phyloP scores from a whole-genome alignment of 2,888 invertebrate genomes.

The Hipparchia semele region DNA sequence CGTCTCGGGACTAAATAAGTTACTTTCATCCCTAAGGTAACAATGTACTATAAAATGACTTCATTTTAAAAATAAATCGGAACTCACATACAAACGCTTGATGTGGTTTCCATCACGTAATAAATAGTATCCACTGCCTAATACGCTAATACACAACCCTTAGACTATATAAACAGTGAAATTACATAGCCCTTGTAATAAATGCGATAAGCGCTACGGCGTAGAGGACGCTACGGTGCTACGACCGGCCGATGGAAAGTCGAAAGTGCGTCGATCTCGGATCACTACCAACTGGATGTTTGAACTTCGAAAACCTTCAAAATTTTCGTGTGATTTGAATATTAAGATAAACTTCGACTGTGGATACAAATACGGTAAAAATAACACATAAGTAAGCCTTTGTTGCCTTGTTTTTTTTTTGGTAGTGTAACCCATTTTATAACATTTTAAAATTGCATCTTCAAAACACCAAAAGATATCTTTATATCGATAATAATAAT shows the following conservation, averaged over 20 bases:
- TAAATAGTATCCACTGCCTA: neutral
- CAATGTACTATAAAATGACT: too few relatives aligned
- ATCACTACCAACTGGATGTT: constrained; percentile 7
- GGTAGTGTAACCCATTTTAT: too few relatives aligned
- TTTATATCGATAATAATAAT: too few relatives aligned
- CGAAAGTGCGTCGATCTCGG: constrained; percentile 36
- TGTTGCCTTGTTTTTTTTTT: too few relatives aligned
- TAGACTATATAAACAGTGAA: constrained; percentile 16
- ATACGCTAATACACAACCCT: neutral
- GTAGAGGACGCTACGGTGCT: constrained; percentile 51
- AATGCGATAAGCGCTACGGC: constrained; percentile 40
- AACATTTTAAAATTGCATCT: too few relatives aligned
- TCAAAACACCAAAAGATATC: too few relatives aligned
- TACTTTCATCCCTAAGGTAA: too few relatives aligned
- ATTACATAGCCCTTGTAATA: constrained; percentile 16
- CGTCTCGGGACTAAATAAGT: too few relatives aligned
- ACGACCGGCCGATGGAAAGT: constrained; percentile 42
- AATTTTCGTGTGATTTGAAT: neutral
- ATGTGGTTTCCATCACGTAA: neutral
- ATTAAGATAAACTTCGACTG: neutral
- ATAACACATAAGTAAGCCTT: too few relatives aligned
- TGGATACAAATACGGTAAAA: neutral
- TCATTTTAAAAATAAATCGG: too few relatives aligned
- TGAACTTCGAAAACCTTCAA: constrained; percentile 13
- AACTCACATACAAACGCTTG: neutral